phyloP scores from a whole-genome alignment of 2,113 vertebrate species.

The Caranx ignobilis region DNA sequence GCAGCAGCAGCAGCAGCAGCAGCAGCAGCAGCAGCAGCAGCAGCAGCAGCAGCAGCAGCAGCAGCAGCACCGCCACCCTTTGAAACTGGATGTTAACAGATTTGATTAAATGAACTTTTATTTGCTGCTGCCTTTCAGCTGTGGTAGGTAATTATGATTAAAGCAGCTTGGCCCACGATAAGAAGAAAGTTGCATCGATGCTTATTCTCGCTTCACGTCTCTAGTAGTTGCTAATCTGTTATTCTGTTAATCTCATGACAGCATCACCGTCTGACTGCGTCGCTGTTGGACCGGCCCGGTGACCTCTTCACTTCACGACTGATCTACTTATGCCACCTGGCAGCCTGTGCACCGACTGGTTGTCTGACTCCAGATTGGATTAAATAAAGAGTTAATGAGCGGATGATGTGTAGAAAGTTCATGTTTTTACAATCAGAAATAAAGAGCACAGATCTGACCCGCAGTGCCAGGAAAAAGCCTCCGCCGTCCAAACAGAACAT shows the following conservation, averaged over 20 bases:
- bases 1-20: too few species aligned
- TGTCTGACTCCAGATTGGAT: slow-evolving; percentile 2
- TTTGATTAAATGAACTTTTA: neutral
- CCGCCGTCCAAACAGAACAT: neutral
- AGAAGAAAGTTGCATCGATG: neutral
- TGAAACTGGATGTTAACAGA: neutral
- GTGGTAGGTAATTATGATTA: neutral
- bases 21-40: neutral
- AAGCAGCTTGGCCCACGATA: neutral
- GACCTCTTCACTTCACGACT: neutral
- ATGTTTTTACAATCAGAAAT: neutral
- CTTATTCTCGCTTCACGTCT: neutral
- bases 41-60: neutral
- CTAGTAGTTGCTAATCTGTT: slow-evolving; percentile 9
- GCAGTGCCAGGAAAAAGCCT: neutral
- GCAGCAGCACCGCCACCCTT: neutral
- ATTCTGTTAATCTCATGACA: slow-evolving; percentile 13
- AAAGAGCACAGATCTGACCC: neutral
- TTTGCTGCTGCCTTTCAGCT: slow-evolving; percentile 1
- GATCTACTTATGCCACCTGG: slow-evolving; percentile 1
- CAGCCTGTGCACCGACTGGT: neutral
- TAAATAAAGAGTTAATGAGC: neutral
- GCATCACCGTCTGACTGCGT: neutral
- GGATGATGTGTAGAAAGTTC: neutral
- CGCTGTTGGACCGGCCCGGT: neutral